Percentiles rank a stretch among this genome's conserved stretches.
Evolutionary conservation across 2,888 invertebrate species (phyloP).

Genomic region (Melikaiella ostensackeni): DNA sequence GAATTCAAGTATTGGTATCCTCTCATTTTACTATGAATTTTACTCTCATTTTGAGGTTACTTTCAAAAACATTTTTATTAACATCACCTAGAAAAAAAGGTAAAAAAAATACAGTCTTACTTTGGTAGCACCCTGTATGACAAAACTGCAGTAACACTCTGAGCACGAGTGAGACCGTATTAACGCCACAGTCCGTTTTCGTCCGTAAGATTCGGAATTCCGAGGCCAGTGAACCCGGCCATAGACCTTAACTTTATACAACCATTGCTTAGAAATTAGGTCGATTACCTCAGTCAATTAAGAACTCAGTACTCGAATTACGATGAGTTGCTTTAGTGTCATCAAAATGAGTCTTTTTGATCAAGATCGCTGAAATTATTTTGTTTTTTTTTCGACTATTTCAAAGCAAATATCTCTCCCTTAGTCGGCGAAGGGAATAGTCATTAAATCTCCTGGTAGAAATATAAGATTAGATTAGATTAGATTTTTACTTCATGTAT

Average conservation of each 20-base stretch:
- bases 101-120: slow-evolving; percentile 25
- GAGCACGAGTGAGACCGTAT: slow-evolving; percentile 42
- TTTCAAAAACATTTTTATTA: too few species aligned
- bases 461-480: too few species aligned
- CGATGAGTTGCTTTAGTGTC: slow-evolving; percentile 3
- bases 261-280: slow-evolving; percentile 36
- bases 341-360: slow-evolving; percentile 6
- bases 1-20: too few species aligned
- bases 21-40: too few species aligned
- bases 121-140: slow-evolving; percentile 49
- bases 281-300: slow-evolving; percentile 35
- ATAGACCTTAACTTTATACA: slow-evolving; percentile 51
- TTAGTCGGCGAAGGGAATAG: too few species aligned
- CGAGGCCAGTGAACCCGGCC: slow-evolving; percentile 58
- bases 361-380: not conserved
- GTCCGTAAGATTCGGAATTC: slow-evolving; percentile 61
- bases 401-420: not conserved
- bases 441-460: too few species aligned
- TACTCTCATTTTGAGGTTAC: too few species aligned
- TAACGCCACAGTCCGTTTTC: slow-evolving; percentile 56
- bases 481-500: too few species aligned
- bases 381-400: not conserved
- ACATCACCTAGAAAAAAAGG: not conserved
- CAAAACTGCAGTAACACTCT: slow-evolving; percentile 28
- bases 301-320: slow-evolving; percentile 24